Evolutionary conservation across 2,113 vertebrate species (phyloP).

Genomic region (Upupa epops): DNA sequence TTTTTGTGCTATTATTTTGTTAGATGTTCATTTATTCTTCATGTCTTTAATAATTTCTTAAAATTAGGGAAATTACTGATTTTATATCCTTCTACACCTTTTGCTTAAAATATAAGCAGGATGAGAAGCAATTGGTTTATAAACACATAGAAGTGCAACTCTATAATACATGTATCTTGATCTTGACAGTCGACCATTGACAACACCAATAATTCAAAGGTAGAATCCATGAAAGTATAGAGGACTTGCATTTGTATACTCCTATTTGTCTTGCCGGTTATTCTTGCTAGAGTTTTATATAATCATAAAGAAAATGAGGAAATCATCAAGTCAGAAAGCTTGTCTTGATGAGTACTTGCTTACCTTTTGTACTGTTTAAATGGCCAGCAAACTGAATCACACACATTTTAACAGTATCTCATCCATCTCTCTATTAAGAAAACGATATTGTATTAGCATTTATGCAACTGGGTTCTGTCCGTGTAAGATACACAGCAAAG

Average conservation of each 20-base stretch:
- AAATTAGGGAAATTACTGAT: slow-evolving; percentile 2
- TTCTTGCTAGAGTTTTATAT: slow-evolving; percentile 58
- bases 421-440: slow-evolving; percentile 18
- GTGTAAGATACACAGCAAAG: background rate
- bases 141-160: slow-evolving; percentile 38
- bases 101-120: slow-evolving; percentile 38
- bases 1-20: background rate
- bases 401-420: background rate
- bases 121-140: slow-evolving; percentile 44
- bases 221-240: slow-evolving; percentile 74
- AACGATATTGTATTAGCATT: slow-evolving; percentile 48
- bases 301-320: slow-evolving; percentile 65
- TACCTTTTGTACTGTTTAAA: slow-evolving; percentile 33
- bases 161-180: slow-evolving; percentile 54
- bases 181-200: slow-evolving; percentile 76
- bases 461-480: slow-evolving; percentile 14
- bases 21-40: background rate
- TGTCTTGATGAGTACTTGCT: slow-evolving; percentile 42
- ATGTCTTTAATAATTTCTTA: background rate
- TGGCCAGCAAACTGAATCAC: slow-evolving; percentile 20
- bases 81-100: background rate
- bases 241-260: slow-evolving; percentile 69
- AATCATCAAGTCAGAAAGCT: slow-evolving; percentile 20
- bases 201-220: slow-evolving; percentile 80
- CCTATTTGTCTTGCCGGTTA: slow-evolving; percentile 71